Evolutionary conservation across 2,113 vertebrate species (phyloP), one percentile per base, ranked within the genome.

Genomic region (Cavia porcellus): DNA sequence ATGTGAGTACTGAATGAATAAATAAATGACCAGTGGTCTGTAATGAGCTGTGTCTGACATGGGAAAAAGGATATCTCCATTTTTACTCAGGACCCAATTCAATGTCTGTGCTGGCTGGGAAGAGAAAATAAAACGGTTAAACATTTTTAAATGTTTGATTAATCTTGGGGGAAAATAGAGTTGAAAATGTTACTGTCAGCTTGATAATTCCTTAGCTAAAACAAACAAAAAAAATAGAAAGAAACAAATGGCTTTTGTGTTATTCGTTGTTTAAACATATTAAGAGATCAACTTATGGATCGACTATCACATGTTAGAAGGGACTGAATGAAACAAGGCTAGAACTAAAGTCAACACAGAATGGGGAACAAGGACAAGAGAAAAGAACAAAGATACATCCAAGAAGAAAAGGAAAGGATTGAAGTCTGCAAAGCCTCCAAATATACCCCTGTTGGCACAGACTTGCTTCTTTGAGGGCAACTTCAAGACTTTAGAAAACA

Each of bases 51-150:
- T 45, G 35, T 87, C 47, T 24, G 94, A 52, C 12, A 12, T 79
- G 5, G 15, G 10, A 14, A 35, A 50, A 32, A 15, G 25, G 3
- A 3, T 57, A 17, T 70, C 74, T 75, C 52, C 59, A 7, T 47
- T 89, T 94, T 81, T 64, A 96, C 75, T 93, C 47, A 74, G 50
- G 19, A 45, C n/a, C n/a, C 8, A 79, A 45, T 80, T 28, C 30
- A 74, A 38, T 52, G 6, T 61, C 38, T 88, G 3, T 92, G 62
- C 62, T 93, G 55, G 30, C 86, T 42, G 2, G 11, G 86, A 82
- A 91, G 28, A 57, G 45, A 95, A 92, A 64, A 83, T 13, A 79
- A 20, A 96, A 74, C 38, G 91, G 15, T n/a, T 85, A 19, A 72
- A 47, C 5, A 24, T 6, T 61, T 86, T 80, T 47, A 93, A 66